A percentile compares a stretch with the other conserved stretches of the same genome.
Conservation (phyloP, 2,113 vertebrate genomes). For the Mionectes macconnelli region DNA sequence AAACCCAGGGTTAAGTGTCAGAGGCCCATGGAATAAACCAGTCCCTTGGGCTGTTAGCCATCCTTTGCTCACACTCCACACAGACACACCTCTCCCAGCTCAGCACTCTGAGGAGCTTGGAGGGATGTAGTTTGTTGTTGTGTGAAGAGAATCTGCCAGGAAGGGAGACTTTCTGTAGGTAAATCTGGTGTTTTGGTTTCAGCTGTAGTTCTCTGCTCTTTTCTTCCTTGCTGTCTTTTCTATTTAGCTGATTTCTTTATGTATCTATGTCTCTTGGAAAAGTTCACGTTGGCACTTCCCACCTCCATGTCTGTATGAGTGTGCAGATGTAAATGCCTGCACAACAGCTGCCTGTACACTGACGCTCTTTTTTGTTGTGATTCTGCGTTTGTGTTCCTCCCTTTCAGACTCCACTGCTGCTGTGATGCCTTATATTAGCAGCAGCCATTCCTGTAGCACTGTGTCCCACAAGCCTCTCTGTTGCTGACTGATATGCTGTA, state of each 20-base stretch:
- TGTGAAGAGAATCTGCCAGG: neutral
- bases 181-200: neutral
- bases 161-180: neutral
- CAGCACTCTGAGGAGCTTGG: neutral
- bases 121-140: neutral
- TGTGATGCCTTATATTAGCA: neutral
- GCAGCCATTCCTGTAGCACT: neutral
- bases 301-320: neutral
- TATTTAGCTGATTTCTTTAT: neutral
- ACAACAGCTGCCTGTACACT: neutral
- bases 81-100: neutral
- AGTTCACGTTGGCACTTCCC: neutral
- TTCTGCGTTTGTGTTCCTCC: neutral
- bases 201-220: neutral
- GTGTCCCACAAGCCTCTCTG: neutral
- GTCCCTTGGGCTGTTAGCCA: neutral
- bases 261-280: neutral
- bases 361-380: neutral
- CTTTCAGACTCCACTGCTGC: neutral
- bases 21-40: neutral
- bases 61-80: neutral
- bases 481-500: neutral
- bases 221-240: neutral
- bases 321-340: neutral
- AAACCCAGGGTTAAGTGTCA: neutral